Conservation (phyloP, 2,888 invertebrate genomes). For the Hirtodrosophila trivittata region DNA sequence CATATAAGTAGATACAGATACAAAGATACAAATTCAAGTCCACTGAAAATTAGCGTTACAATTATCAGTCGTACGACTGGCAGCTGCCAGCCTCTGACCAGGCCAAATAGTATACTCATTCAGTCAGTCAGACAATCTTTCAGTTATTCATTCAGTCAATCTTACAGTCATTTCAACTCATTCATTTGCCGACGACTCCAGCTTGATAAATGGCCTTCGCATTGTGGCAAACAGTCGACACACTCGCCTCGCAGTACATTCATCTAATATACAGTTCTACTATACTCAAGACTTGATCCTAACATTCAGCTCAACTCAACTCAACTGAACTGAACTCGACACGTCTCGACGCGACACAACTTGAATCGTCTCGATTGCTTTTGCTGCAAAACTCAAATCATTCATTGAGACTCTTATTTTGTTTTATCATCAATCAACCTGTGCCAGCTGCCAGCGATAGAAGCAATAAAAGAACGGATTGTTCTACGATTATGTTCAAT, state of each 20-base stretch:
- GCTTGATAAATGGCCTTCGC: constrained; percentile 68
- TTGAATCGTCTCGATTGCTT: too few relatives aligned
- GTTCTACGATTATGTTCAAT: constrained; percentile 23
- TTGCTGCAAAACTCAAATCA: constrained; percentile 43
- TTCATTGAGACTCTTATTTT: constrained; percentile 45
- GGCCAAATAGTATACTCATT: constrained; percentile 34
- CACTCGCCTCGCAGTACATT: constrained; percentile 42
- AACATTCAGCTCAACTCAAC: constrained; percentile 28
- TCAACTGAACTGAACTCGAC: constrained; percentile 12
- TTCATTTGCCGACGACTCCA: constrained; percentile 19
- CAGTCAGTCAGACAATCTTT: constrained; percentile 20
- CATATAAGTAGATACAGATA: constrained; percentile 26
- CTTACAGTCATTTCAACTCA: constrained; percentile 21
- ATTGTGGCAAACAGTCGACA: constrained; percentile 26
- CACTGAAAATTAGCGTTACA: constrained; percentile 70
- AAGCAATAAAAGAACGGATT: constrained; percentile 21
- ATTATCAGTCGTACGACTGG: constrained; percentile 54
- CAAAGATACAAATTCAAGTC: constrained; percentile 8
- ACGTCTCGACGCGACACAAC: constrained; percentile 32
- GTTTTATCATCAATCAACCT: constrained; percentile 71
- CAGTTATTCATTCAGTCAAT: constrained; percentile 23
- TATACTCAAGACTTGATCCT: constrained; percentile 31
- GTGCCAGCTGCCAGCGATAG: constrained; percentile 51
- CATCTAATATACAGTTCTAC: constrained; percentile 64
- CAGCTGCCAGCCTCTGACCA: constrained; percentile 52